phyloP scores from a whole-genome alignment of 2,797 vertebrate species.

The Poecilia velifera region DNA sequence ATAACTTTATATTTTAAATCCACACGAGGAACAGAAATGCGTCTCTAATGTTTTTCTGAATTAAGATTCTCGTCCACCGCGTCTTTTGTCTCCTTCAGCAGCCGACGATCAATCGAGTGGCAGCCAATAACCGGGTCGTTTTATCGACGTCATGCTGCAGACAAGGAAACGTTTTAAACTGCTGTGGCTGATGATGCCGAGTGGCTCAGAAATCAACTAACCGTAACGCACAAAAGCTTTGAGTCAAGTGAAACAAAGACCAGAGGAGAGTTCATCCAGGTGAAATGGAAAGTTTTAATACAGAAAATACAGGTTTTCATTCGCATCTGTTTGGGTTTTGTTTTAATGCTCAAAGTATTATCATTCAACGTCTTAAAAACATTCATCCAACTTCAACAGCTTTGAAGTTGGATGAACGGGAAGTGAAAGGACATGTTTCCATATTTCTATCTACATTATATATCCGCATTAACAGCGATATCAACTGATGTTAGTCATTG shows the following conservation, averaged over 20 bases:
- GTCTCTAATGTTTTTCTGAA: neutral
- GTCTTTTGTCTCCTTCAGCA: neutral
- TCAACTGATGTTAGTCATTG: neutral
- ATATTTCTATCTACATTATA: neutral
- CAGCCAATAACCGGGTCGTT: neutral
- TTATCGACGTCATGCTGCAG: conserved; percentile 18
- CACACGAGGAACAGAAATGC: neutral
- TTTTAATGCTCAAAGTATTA: neutral
- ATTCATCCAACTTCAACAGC: neutral
- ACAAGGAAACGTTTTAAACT: conserved; percentile 13
- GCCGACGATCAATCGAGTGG: conserved; percentile 2
- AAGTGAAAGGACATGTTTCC: neutral
- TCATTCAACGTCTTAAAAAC: neutral
- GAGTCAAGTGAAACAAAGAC: neutral
- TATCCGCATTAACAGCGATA: fast-evolving
- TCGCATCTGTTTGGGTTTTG: neutral
- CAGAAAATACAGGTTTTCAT: neutral
- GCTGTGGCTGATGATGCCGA: conserved; percentile 5
- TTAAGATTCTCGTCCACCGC: neutral
- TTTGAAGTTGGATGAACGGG: neutral
- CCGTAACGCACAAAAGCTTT: neutral
- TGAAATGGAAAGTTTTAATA: neutral
- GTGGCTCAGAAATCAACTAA: neutral
- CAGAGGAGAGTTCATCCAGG: neutral
- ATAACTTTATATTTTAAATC: neutral